Evolutionary conservation across 2,113 vertebrate species (phyloP), one percentile per base, ranked within the genome.

Genomic region (Neogobius melanostomus): DNA sequence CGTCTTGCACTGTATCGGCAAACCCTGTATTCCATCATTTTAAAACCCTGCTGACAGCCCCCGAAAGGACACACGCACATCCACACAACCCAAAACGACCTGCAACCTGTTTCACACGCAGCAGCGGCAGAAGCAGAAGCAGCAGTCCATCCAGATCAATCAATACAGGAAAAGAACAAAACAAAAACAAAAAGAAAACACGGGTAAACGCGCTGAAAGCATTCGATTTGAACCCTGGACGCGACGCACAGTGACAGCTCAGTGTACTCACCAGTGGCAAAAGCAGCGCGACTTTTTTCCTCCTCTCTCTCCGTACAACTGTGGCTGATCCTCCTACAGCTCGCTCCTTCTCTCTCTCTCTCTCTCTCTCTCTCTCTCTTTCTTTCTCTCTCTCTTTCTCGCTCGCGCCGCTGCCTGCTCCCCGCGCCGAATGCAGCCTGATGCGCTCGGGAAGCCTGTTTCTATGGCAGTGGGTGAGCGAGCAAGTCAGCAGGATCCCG

Each of bases 381-480:
- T 21, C 71, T n/a, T 88, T 87, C 90, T 79, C 90, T 89, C 83
- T 80, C 83, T 79, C 87, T 81, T 17, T 76, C 88, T 52, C 15
- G n/a, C 71, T 52, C 51, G n/a, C 60, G 61, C 72, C 64, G 71
- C 21, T n/a, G 50, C 17, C 70, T 15, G 81, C 88, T 74, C 77
- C 85, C 72, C 77, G 86, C 88, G 88, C 87, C 88, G 74, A 5
- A 84, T 83, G 56, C 88, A 79, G 87, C 28, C 28, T 36, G 93
- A 85, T 92, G 92, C 91, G 90, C 78, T 87, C 82, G 69, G 79
- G 80, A 90, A 74, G 81, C 80, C 81, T 75, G 92, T 93, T 92
- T 93, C 92, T 92, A 93, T 93, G 92, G 91, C 83, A 89, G 85
- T 92, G 86, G 57, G 16, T 53, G 86, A 72, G 84, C 80, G 65